Percentiles rank a stretch among this genome's conserved stretches.
Evolutionary conservation across 2,888 invertebrate genomes (phyloP).

Genomic region (Himalopsyche tibetana): DNA sequence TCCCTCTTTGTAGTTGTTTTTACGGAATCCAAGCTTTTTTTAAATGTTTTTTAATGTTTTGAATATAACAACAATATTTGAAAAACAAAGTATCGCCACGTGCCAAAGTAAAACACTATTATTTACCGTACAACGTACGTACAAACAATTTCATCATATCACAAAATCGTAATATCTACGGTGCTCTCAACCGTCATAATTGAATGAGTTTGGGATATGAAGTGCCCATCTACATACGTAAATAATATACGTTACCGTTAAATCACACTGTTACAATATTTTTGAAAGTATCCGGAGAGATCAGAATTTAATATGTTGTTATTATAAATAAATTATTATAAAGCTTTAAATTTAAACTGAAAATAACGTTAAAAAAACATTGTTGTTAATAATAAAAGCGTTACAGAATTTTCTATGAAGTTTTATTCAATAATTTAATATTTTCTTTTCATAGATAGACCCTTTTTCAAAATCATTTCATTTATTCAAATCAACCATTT

Average conservation of each 20-base stretch:
- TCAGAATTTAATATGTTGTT: no score
- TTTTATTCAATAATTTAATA: no score
- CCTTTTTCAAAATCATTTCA: no score
- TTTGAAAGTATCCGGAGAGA: background rate
- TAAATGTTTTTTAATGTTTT: background rate
- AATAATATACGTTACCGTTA: background rate
- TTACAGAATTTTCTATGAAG: no score
- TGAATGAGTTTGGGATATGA: conserved; percentile 41
- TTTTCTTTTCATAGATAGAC: no score
- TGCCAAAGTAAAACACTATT: background rate
- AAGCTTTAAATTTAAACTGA: no score
- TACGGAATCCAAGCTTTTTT: no score
- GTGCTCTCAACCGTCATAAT: conserved; percentile 49
- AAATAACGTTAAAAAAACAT: no score
- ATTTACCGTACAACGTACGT: background rate
- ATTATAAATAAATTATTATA: no score
- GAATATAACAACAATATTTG: background rate
- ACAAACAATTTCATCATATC: conserved; percentile 47
- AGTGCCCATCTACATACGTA: conserved; percentile 5
- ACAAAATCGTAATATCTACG: conserved; percentile 36
- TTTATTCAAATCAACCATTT: no score
- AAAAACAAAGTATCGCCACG: background rate
- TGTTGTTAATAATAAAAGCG: no score
- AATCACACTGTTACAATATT: background rate
- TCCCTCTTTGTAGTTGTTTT: no score